Base-by-base conservation (phyloP, 2,113 vertebrate species). In the Calypte anna region DNA sequence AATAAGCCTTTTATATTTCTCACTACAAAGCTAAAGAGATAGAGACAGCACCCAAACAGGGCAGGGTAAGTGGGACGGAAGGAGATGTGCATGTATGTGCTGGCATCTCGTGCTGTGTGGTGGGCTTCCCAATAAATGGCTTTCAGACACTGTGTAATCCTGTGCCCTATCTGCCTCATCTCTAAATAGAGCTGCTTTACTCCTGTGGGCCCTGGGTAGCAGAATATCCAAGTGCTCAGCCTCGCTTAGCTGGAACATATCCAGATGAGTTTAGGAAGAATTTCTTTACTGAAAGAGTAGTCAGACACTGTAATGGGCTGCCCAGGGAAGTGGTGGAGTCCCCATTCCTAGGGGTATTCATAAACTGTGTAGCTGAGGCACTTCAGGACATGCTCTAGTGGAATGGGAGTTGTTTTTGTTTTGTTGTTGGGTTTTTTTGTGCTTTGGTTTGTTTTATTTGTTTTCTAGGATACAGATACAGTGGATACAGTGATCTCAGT, bases 141-240 rank as follows among this genome's bases (percentile, higher is more conserved):
- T 79, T 86, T 57, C 8, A 53, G 2, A 30, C 19, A 70, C 7
- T 48, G 17, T 1, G 2, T 43, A 54, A 55, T 30, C 46, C 33
- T 33, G 13, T 59, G 48, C 10, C 33, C 15, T 1, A 2, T 62
- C 24, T 84, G 33, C 54, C 40, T 82, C 48, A 9, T 59, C 22
- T 63, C 57, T 33, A 27, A 0, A 0, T 30, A 24, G 3, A 5
- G 4, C 9, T 31, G 2, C 10, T 69, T 90, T n/a, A 33, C 10
- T 68, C 9, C 31, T 83, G 3, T 0, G 1, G 48, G 33, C 22
- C 2, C 12, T 33, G 57, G 9, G 6, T 46, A 58, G 8, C 48
- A 74, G 62, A 62, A 66, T 57, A 69, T 27, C 3, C 0, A 12
- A 38, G 20, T 8, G 31, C 20, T 83, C 21, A 51, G 38, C 12